Base-by-base conservation (phyloP, 1,140 invertebrate genomes). In the Aphidius gifuensis region DNA sequence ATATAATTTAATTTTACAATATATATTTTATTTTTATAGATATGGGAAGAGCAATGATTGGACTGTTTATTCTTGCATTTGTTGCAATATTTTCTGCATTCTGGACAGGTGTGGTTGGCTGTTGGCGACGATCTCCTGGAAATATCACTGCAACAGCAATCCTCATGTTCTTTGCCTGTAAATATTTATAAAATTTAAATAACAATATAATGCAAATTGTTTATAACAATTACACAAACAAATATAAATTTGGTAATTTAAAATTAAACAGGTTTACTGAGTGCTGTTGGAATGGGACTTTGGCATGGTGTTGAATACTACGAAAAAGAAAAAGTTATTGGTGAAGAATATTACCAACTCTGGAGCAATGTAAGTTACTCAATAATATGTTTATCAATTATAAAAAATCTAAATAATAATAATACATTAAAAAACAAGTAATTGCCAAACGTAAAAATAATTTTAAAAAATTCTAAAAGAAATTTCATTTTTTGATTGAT, bases 221-320 rank as follows among this genome's bases (percentile, higher is more conserved):
- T 46, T 61, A 47, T 44, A 43, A 21, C 46, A 39, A 3, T 64
- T 65, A 58, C 49, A 16, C 16, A 16, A 16, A 16, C 16, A 16
- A 16, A 16, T 16, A 16, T 61, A n/a, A 32, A 62, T 57, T 61
- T 5, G 46, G 61, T 55, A 11, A 44, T 32, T 49, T 58, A 42
- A 60, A 62, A 56, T 11, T 60, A 62, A 63, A 23, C 54, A 93
- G 94, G 93, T 82, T 76, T 96, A 47, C 79, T 96, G 64, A 90
- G 91, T 64, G 93, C 93, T 40, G 93, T 93, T 50, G 92, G 88
- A 43, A 96, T 96, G 93, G 94, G 93, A 55, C 83, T 96, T 40
- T 97, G 93, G 93, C 94, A 96, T 76, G 94, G 92, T 42, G 93
- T 96, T 23, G 94, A 96, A 78, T 96, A 95, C 79, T 96, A 94